Conservation (phyloP, 2,113 vertebrate species). For the Eulemur rufifrons region DNA sequence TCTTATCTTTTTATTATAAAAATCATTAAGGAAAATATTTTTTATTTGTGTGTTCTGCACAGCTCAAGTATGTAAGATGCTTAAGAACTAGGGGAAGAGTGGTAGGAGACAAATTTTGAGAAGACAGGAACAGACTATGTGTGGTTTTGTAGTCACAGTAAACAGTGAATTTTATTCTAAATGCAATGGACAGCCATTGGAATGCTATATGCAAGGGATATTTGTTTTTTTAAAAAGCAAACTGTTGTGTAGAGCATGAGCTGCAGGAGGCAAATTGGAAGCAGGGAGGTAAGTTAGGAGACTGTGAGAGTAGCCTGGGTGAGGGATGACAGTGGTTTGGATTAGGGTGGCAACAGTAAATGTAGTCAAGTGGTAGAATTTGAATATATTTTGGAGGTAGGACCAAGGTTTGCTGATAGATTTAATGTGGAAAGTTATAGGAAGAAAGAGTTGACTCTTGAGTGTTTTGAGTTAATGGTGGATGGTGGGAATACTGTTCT, state of each 20-base stretch:
- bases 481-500: not conserved
- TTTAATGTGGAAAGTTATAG: not conserved
- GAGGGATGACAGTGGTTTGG: not conserved
- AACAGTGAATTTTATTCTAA: not conserved
- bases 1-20: constrained; percentile 32
- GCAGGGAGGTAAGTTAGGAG: not conserved
- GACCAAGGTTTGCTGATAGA: not conserved
- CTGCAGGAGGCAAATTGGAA: not conserved
- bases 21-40: not conserved
- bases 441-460: not conserved
- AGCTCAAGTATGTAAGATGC: not conserved
- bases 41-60: not conserved
- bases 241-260: not conserved
- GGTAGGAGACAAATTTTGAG: not conserved
- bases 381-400: not conserved
- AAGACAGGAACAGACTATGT: not conserved
- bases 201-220: not conserved
- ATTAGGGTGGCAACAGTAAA: not conserved
- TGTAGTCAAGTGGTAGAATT: not conserved
- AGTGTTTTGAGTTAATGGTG: not conserved
- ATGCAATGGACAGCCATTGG: not conserved
- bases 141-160: not conserved
- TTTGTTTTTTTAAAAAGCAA: not conserved
- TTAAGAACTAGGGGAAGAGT: not conserved
- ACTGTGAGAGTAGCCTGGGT: not conserved